Base-by-base conservation (phyloP, 2,113 vertebrate species). In the Hippocampus zosterae region DNA sequence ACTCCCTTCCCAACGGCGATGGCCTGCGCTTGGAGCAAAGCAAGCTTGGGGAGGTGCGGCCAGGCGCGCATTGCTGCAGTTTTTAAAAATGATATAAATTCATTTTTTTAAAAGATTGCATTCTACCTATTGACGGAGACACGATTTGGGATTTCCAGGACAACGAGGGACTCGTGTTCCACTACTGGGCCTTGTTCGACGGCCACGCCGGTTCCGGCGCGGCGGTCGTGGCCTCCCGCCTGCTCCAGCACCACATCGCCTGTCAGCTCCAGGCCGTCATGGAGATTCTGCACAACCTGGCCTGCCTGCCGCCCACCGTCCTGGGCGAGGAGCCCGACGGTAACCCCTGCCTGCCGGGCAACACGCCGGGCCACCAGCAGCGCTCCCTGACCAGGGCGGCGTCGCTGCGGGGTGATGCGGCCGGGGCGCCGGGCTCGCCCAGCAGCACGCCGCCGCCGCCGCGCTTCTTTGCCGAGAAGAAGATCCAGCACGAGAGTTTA, bases 121-220 rank as follows among this genome's bases (percentile, higher is more conserved):
- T 37, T 44, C 0, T 13, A 44, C 2, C 10, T 44, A 11, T 44
- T 44, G 46, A 48, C 18, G 56, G 56, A 56, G 8, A 25, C 5
- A 16, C 48, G 10, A 53, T n/a, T 53, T 60, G 19, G 57, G 6
- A 18, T 33, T 62, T 72, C 37, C 75, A 89, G 83, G 83, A 87
- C 8, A 77, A 81, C 0, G 96, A 97, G n/a, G 95, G 95, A 0
- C 87, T 98, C 41, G 85, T 89, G 57, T 95, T 97, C 77, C 94
- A 96, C 88, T 98, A 98, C 90, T 99, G 97, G 97, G 96, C 93
- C 2, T 82, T 99, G 76, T 99, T 99, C 15, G 97, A 99, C 21
- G 97, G 97, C 0, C 97, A 99, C 0, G 97, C 97, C 0, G 97
- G 97, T 3, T 95, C 95, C 0, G 97, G 97, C 1, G 96, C 95